Evolutionary conservation across 2,888 invertebrate species (phyloP).

Genomic region (Temnothorax ravouxi): DNA sequence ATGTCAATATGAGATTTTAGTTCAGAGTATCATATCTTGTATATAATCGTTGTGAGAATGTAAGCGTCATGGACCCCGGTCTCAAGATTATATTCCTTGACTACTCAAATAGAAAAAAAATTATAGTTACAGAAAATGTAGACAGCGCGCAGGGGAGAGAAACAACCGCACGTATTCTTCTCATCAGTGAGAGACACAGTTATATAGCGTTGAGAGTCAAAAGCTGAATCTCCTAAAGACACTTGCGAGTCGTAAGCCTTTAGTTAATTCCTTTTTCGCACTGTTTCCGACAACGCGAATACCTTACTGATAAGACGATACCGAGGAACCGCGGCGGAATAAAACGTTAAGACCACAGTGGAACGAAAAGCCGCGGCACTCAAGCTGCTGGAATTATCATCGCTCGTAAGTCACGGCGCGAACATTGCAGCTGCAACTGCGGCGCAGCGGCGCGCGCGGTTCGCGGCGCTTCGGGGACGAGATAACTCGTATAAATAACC

Average conservation of each 20-base stretch:
- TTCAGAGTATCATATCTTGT: neutral
- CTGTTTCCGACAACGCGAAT: constrained; percentile 27
- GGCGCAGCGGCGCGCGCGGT: constrained; percentile 52
- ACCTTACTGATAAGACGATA: constrained; percentile 68
- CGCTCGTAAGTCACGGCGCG: constrained; percentile 74
- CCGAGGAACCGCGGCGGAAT: constrained; percentile 45
- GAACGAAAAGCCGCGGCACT: constrained; percentile 52
- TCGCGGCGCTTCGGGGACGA: constrained; percentile 73
- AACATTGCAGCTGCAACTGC: constrained; percentile 66
- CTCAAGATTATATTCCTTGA: neutral
- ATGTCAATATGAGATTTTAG: neutral
- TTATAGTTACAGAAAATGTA: neutral
- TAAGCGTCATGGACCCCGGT: neutral
- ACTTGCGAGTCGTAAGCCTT: neutral
- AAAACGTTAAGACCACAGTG: constrained; percentile 51
- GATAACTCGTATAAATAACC: constrained; percentile 78
- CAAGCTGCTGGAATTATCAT: constrained; percentile 75
- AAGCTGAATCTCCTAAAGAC: neutral
- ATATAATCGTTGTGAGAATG: neutral
- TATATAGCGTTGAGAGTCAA: neutral
- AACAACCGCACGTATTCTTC: neutral
- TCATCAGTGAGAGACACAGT: neutral
- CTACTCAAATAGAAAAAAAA: no score
- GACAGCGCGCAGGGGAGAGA: neutral
- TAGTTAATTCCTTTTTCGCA: constrained; percentile 15